Conservation (phyloP, 2,888 invertebrate genomes). For the Malthinus flaveolus region DNA sequence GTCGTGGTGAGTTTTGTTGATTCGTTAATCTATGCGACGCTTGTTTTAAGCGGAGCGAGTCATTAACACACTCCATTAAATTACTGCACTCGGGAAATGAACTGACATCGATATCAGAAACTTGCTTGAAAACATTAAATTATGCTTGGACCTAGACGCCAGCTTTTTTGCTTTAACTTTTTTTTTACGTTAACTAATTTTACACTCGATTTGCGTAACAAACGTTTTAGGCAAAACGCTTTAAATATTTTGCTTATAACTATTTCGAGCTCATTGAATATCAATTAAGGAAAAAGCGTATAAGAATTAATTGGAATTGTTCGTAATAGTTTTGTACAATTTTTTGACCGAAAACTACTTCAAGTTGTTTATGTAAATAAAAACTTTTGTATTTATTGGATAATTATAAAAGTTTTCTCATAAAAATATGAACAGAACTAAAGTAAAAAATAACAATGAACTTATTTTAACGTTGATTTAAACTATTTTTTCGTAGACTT, state of each 20-base stretch:
- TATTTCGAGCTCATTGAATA: no score
- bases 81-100: slow-evolving; percentile 43
- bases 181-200: slow-evolving; percentile 22
- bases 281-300: no score
- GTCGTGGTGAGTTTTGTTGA: slow-evolving; percentile 42
- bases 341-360: no score
- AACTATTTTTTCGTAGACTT: not conserved
- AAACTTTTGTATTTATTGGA: no score
- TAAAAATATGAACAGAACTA: not conserved
- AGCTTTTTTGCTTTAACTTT: slow-evolving; percentile 5
- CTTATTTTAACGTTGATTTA: not conserved
- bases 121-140: slow-evolving; percentile 24
- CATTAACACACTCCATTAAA: slow-evolving; percentile 46
- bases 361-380: no score
- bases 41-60: slow-evolving; percentile 39
- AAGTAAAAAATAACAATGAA: not conserved
- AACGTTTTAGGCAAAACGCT: no score
- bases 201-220: slow-evolving; percentile 13
- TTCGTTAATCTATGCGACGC: slow-evolving; percentile 35
- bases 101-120: slow-evolving; percentile 33
- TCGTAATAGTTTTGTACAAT: no score
- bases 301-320: no score
- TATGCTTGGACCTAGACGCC: slow-evolving; percentile 12
- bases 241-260: no score
- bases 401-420: not conserved